A percentile compares a stretch with the other conserved stretches of the same genome.
Conservation (phyloP, 2,113 vertebrate species). For the Mastomys coucha region DNA sequence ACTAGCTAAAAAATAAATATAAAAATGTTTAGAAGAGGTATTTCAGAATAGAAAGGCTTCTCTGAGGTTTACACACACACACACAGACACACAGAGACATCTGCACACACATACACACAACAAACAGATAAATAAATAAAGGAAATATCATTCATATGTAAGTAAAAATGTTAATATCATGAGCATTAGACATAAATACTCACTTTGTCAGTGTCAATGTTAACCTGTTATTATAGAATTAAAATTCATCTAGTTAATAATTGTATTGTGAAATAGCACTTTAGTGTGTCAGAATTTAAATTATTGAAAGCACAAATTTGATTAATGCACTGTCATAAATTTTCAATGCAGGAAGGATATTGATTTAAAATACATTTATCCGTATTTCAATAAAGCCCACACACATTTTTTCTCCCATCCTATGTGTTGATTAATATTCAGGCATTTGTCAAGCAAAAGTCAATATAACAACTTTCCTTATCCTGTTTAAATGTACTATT, state of each 20-base stretch:
- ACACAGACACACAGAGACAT: neutral
- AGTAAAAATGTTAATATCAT: neutral
- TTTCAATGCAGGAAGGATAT: neutral
- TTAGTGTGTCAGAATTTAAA: neutral
- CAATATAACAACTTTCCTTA: neutral
- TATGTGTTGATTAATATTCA: neutral
- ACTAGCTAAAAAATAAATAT: neutral
- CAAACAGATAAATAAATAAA: neutral
- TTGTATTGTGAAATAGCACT: neutral
- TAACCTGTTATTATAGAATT: neutral
- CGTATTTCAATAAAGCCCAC: neutral
- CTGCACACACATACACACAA: neutral
- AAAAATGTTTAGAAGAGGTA: neutral
- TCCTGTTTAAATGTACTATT: neutral
- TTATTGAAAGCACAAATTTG: neutral
- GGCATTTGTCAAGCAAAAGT: neutral
- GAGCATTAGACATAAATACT: neutral
- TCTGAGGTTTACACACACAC: neutral
- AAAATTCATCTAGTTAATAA: neutral
- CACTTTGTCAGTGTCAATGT: neutral
- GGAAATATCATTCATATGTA: neutral
- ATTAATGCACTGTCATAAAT: neutral
- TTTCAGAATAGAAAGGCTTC: neutral
- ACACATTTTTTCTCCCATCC: neutral
- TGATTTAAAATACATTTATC: neutral